A percentile compares a stretch with the other conserved stretches of the same genome.
Evolutionary conservation across 2,888 invertebrate species (phyloP).

Genomic region (Rhingia rostrata): DNA sequence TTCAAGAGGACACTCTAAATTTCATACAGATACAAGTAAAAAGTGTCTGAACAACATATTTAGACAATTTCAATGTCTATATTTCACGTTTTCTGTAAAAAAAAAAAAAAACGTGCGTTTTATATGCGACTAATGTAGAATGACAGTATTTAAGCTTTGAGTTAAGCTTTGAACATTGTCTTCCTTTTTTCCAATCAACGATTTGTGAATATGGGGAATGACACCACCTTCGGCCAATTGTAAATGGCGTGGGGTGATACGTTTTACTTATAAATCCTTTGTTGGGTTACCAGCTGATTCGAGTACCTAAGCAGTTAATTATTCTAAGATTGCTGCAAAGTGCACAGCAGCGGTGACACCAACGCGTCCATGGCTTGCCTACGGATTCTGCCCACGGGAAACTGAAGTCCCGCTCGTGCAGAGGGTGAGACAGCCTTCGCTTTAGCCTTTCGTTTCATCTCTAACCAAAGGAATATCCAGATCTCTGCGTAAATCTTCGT

Average conservation of each 20-base stretch:
- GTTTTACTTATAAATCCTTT: slow-evolving; percentile 99
- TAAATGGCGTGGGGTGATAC: slow-evolving; percentile 99
- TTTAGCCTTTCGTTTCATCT: slow-evolving; percentile 99
- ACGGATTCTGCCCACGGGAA: slow-evolving; percentile 99
- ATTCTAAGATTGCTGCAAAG: slow-evolving; percentile 99
- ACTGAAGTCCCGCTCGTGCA: slow-evolving; percentile 99
- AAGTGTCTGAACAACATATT: too few species aligned
- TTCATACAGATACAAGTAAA: too few species aligned
- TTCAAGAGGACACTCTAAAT: too few species aligned
- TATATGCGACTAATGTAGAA: too few species aligned
- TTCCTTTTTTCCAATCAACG: slow-evolving; percentile 96
- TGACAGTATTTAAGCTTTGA: slow-evolving; percentile 82
- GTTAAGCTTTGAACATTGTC: slow-evolving; percentile 82
- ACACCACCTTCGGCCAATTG: slow-evolving; percentile 99
- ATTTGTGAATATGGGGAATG: slow-evolving; percentile 99
- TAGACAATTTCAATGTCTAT: too few species aligned
- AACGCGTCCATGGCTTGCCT: slow-evolving; percentile 99
- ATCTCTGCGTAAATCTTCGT: too few species aligned
- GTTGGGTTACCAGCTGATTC: slow-evolving; percentile 99
- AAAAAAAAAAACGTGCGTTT: too few species aligned
- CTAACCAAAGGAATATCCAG: too few species aligned
- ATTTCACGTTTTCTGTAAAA: too few species aligned
- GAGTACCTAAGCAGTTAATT: slow-evolving; percentile 99
- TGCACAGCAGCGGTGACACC: slow-evolving; percentile 99
- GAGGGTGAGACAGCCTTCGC: slow-evolving; percentile 99